Evolutionary conservation across 2,113 vertebrate species (phyloP), one percentile per base, ranked within the genome.

Genomic region (Grammomys dolichurus): DNA sequence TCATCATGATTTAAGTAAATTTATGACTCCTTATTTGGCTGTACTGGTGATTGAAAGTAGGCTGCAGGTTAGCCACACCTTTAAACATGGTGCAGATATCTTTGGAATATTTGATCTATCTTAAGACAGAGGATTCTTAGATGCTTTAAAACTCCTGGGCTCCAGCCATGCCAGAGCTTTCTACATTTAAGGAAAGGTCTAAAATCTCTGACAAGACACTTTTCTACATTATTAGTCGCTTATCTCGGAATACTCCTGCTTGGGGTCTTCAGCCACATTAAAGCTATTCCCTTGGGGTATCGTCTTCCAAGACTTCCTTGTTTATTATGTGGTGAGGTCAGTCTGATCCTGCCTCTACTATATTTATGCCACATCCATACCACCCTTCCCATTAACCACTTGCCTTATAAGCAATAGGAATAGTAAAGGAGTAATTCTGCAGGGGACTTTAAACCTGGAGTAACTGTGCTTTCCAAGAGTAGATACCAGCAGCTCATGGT

Each of bases 401-500:
- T 80, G 69, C 51, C 60, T 3, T 14, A 43, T 2, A 13, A 40
- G 16, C 31, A 65, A 28, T 65, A 65, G 63, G 10, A 26, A 65
- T 65, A 28, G 63, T 26, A 69, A 3, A 26, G 7, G 10, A 17
- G 2, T 75, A 26, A 40, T 77, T 69, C 28, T 5, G 26, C 2
- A 31, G 11, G 7, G 19, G 6, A 2, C 46, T 60, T 24, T n/a
- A 60, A 56, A 63, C 31, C 1, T 54, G 70, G 3, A 14, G 24
- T 11, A 10, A 54, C 9, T 4, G 3, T 16, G 11, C 6, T 19
- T 58, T 43, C 10, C 36, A 7, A 56, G 31, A 24, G 7, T 5
- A 22, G 6, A 10, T 5, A 14, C 0, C 6, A 31, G 20, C 3
- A 26, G 31, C 1, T 14, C 11, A 40, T n/a, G 72, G 31, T 7